Base-by-base conservation (phyloP, 2,113 vertebrate genomes). In the Aspidoscelis tigris region DNA sequence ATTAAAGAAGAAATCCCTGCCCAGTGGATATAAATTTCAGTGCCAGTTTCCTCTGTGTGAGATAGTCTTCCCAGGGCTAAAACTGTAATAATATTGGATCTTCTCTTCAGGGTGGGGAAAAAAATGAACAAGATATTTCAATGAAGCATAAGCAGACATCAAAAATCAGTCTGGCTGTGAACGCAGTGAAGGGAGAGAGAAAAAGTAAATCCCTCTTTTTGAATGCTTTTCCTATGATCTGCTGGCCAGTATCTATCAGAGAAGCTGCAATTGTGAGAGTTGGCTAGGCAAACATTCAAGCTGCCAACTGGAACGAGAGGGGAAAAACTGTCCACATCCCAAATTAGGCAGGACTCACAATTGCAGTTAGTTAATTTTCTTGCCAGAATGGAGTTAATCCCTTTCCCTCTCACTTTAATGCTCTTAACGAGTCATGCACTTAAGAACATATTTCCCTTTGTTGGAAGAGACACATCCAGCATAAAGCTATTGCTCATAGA, bases 371-470 rank as follows among this genome's bases (percentile, higher is more conserved):
- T 83, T 78, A 66, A 79, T 74, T 86, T 82, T 50, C 39, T 58
- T 86, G 44, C 80, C 69, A 83, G 44, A 83, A 68, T 33, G 55
- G 55, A 87, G 61, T 79, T 83, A 83, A 87, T 66, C 44, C 72
- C 16, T 44, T 72, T 65, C 33, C 47, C 69, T 18, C 61, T 41
- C 61, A 68, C 61, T 78, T 78, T 83, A 87, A 79, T 79, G 47
- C 81, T 83, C 69, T 78, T 74, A 87, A 75, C 43, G 14, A 74
- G 77, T 80, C 77, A 83, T 83, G 33, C 81, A 58, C 53, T 79
- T 87, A 79, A 79, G 70, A 81, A n/a, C 80, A 86, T 72, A 86
- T 82, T 82, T 73, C 65, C 80, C 61, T 77, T 78, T 82, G 68
- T 73, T 55, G 58, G 50, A 78, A 87, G 47, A 7, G 20, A 7